phyloP scores from a whole-genome alignment of 1,140 invertebrate genomes.

The Ephestia elutella region DNA sequence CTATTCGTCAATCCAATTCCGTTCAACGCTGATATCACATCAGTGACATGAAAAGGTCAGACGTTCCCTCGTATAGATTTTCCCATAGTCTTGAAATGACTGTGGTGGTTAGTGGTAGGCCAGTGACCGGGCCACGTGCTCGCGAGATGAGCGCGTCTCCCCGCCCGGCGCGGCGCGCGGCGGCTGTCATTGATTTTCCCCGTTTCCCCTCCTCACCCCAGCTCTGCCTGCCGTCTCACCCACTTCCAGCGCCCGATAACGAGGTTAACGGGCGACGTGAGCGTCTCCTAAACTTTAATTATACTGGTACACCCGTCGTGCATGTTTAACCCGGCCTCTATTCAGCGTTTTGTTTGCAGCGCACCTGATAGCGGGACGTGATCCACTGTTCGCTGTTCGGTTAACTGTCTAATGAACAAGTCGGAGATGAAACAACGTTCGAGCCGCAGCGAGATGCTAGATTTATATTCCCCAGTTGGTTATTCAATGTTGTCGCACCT shows the following conservation, averaged over 20 bases:
- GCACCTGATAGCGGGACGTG: constrained; percentile 63
- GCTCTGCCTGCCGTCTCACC: constrained; percentile 61
- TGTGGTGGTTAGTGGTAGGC: constrained; percentile 36
- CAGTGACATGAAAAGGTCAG: not conserved
- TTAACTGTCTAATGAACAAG: constrained; percentile 52
- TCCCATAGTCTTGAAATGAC: constrained; percentile 12
- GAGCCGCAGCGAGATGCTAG: constrained; percentile 14
- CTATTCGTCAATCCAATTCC: not conserved
- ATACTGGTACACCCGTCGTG: constrained; percentile 70
- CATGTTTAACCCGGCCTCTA: constrained; percentile 72
- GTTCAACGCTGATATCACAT: too few species aligned
- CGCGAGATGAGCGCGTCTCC: constrained; percentile 69
- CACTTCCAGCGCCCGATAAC: constrained; percentile 73
- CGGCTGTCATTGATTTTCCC: constrained; percentile 72
- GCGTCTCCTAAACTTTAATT: constrained; percentile 74
- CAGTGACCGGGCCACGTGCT: constrained; percentile 71
- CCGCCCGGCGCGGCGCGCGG: constrained; percentile 67
- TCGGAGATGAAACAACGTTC: constrained; percentile 36
- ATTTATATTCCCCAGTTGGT: not conserved
- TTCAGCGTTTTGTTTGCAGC: constrained; percentile 68
- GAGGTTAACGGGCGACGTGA: constrained; percentile 74
- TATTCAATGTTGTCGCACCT: not conserved
- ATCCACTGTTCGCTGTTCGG: constrained; percentile 45
- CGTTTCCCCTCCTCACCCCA: constrained; percentile 49
- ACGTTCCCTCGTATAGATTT: not conserved